Conservation (phyloP, 2,888 invertebrate genomes). For the Luperina nickerlii region DNA sequence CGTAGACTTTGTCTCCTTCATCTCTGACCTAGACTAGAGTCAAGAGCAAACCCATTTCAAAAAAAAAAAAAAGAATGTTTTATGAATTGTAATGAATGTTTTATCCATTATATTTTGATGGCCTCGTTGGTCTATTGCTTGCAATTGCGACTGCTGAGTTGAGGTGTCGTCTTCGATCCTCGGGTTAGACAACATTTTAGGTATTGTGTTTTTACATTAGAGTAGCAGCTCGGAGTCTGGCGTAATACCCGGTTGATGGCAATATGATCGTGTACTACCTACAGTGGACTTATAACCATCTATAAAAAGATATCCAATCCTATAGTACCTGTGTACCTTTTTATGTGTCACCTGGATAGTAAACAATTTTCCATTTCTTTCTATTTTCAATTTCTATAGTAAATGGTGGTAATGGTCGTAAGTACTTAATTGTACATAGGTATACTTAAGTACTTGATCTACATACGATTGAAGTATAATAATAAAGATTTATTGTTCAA, state of each 20-base stretch:
- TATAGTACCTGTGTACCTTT: too few species aligned
- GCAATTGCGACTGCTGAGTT: neutral
- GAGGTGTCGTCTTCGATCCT: neutral
- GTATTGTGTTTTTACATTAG: neutral
- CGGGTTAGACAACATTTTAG: neutral
- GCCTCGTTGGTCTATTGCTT: neutral
- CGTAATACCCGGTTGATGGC: neutral
- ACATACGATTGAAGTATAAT: neutral
- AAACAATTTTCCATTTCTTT: neutral
- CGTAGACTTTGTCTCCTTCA: too few species aligned
- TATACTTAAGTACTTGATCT: neutral
- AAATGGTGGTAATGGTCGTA: neutral
- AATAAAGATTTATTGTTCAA: too few species aligned
- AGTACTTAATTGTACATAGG: neutral
- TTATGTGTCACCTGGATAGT: too few species aligned
- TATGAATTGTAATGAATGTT: neutral
- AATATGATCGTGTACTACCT: neutral
- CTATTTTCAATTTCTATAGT: neutral
- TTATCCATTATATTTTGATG: neutral
- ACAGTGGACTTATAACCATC: too few species aligned
- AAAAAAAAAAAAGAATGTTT: too few species aligned
- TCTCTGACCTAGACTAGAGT: too few species aligned
- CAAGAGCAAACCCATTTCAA: too few species aligned
- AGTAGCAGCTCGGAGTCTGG: neutral
- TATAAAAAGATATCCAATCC: too few species aligned